Evolutionary conservation across 2,888 invertebrate genomes (phyloP).

Genomic region (Beris chalybata): DNA sequence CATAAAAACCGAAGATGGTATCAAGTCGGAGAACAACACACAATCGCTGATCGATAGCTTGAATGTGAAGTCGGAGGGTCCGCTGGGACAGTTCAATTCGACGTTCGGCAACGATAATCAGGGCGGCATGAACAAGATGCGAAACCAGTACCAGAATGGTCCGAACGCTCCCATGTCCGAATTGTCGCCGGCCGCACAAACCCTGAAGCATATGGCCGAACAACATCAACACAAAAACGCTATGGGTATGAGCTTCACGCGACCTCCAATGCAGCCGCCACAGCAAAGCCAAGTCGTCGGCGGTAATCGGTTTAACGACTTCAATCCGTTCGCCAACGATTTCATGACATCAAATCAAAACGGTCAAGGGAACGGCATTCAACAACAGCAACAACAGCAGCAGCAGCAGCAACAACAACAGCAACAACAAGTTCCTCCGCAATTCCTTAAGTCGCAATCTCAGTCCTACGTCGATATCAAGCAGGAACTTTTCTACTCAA

Average conservation of each 20-base stretch:
- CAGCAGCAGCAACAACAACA: slow-evolving; percentile 46
- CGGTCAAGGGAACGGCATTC: slow-evolving; percentile 23
- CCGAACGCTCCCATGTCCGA: slow-evolving; percentile 64
- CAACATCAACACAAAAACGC: slow-evolving; percentile 89
- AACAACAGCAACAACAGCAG: slow-evolving; percentile 44
- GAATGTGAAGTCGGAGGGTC: slow-evolving; percentile 53
- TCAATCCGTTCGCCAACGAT: slow-evolving; percentile 60
- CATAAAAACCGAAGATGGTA: slow-evolving; percentile 56
- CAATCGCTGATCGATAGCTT: slow-evolving; percentile 54
- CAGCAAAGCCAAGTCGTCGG: slow-evolving; percentile 56
- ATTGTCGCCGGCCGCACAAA: slow-evolving; percentile 90
- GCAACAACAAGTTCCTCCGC: slow-evolving; percentile 49
- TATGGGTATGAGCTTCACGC: slow-evolving; percentile 64
- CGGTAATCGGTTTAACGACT: slow-evolving; percentile 63
- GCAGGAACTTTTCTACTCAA: slow-evolving; percentile 60
- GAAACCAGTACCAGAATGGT: slow-evolving; percentile 48
- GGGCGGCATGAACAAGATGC: slow-evolving; percentile 45
- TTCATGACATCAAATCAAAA: slow-evolving; percentile 50
- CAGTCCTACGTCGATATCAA: slow-evolving; percentile 61
- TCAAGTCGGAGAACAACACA: slow-evolving; percentile 54
- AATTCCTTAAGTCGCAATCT: slow-evolving; percentile 54
- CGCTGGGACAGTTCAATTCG: slow-evolving; percentile 51
- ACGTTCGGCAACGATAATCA: slow-evolving; percentile 46
- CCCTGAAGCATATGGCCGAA: slow-evolving; percentile 95
- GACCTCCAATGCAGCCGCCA: slow-evolving; percentile 53